These are phyloP conservation scores for Parnassius mnemosyne DNA, from an alignment of 2,888 invertebrate species.

Conservation along the genomic window DNA sequence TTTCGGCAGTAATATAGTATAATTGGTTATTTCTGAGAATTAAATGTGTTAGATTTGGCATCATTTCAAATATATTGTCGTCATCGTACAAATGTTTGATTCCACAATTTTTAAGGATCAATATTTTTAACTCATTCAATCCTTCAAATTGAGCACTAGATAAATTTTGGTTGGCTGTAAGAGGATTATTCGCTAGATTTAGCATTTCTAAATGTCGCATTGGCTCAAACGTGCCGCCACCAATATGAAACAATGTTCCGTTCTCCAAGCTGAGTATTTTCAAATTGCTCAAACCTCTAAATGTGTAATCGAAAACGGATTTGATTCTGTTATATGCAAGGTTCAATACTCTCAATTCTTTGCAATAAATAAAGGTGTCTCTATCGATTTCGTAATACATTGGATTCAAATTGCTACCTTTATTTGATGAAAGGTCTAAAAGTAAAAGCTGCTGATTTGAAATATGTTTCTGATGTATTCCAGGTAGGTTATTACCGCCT, in stretches of 20 bases:
- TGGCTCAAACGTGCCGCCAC: conserved; percentile 65
- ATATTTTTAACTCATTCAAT: conserved; percentile 66
- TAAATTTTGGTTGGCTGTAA: conserved; percentile 64
- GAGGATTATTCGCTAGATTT: conserved; percentile 78
- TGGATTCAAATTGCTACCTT: conserved; percentile 59
- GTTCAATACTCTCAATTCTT: conserved; percentile 69
- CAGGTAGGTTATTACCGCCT: conserved; percentile 75
- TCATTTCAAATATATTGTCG: conserved; percentile 74
- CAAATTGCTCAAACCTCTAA: conserved; percentile 72
- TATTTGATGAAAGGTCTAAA: conserved; percentile 77
- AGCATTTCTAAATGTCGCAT: conserved; percentile 67
- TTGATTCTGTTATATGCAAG: conserved; percentile 78
- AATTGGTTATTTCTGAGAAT: conserved; percentile 74
- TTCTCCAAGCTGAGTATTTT: conserved; percentile 75
- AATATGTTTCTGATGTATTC: conserved; percentile 73
- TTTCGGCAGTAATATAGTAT: conserved; percentile 59
- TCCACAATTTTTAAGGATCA: conserved; percentile 74
- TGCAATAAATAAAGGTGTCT: conserved; percentile 72
- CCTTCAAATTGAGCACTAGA: conserved; percentile 69
- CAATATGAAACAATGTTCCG: conserved; percentile 73
- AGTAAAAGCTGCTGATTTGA: conserved; percentile 67
- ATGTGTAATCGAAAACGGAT: conserved; percentile 71
- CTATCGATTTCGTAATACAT: conserved; percentile 75
- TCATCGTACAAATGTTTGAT: conserved; percentile 63
- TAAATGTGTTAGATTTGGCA: conserved; percentile 73